Conservation (phyloP, 2,797 vertebrate genomes). For the Gymnopithys bicolor region DNA sequence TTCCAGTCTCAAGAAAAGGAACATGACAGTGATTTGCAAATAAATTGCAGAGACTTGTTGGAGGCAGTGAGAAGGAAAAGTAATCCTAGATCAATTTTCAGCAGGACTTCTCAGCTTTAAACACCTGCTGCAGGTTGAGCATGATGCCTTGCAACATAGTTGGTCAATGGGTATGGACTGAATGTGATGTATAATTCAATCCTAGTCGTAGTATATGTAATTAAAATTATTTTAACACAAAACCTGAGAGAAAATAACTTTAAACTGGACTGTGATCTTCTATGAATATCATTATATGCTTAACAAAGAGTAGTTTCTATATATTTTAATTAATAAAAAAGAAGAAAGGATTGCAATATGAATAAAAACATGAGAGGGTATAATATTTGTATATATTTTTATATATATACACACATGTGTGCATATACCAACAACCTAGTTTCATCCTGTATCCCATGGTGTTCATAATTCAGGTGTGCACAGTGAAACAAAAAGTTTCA, state of each 20-base stretch:
- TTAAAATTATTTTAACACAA: not conserved
- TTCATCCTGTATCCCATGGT: not conserved
- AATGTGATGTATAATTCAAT: not conserved
- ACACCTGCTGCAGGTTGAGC: not conserved
- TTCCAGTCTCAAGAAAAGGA: not conserved
- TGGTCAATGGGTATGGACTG: not conserved
- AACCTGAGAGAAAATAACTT: not conserved
- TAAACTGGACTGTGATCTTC: not conserved
- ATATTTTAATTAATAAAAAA: not conserved
- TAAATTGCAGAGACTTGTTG: not conserved
- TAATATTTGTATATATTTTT: not conserved
- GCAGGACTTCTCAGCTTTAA: not conserved
- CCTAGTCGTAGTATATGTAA: not conserved
- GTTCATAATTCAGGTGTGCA: not conserved
- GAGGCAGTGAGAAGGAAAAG: not conserved
- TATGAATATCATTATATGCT: not conserved
- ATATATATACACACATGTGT: not conserved
- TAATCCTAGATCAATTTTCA: not conserved
- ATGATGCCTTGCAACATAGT: not conserved
- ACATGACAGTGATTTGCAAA: not conserved
- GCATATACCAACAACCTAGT: not conserved
- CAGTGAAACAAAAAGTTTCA: not conserved
- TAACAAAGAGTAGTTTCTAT: not conserved
- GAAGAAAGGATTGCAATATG: not conserved
- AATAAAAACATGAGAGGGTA: not conserved